Percentiles rank a stretch among this genome's conserved stretches.
phyloP scores from a whole-genome alignment of 2,888 invertebrate species.

The Nemotelus nigrinus region DNA sequence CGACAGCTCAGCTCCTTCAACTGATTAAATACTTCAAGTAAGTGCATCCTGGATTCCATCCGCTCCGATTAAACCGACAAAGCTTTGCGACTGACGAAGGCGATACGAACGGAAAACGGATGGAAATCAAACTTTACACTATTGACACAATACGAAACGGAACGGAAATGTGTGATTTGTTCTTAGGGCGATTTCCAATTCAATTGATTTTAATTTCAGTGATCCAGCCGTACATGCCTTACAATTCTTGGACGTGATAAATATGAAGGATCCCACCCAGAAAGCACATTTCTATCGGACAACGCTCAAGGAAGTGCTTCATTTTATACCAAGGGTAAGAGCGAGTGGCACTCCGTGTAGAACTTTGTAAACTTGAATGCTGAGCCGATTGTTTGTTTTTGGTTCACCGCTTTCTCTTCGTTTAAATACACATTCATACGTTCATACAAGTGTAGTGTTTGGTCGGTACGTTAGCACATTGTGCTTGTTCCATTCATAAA shows the following conservation, averaged over 20 bases:
- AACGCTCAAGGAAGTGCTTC: constrained; percentile 86
- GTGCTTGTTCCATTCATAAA: too few relatives aligned
- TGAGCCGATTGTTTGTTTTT: not conserved
- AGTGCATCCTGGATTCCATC: constrained; percentile 57
- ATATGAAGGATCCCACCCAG: constrained; percentile 89
- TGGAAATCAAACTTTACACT: constrained; percentile 13
- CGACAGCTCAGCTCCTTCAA: constrained; percentile 89
- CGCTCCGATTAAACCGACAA: not conserved
- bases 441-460: not conserved
- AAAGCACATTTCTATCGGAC: constrained; percentile 90
- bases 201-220: constrained; percentile 64
- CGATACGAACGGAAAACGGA: not conserved
- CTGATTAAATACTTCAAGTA: constrained; percentile 92
- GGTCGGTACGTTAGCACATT: too few relatives aligned
- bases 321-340: constrained; percentile 87
- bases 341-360: constrained; percentile 40
- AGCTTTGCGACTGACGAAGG: not conserved
- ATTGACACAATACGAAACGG: constrained; percentile 19
- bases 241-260: constrained; percentile 91
- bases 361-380: not conserved
- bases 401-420: not conserved
- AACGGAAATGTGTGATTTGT: constrained; percentile 38
- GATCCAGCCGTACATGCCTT: constrained; percentile 92
- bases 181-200: constrained; percentile 45
- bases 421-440: not conserved